phyloP scores from a whole-genome alignment of 2,797 vertebrate genomes.

The Eleutherodactylus coqui region DNA sequence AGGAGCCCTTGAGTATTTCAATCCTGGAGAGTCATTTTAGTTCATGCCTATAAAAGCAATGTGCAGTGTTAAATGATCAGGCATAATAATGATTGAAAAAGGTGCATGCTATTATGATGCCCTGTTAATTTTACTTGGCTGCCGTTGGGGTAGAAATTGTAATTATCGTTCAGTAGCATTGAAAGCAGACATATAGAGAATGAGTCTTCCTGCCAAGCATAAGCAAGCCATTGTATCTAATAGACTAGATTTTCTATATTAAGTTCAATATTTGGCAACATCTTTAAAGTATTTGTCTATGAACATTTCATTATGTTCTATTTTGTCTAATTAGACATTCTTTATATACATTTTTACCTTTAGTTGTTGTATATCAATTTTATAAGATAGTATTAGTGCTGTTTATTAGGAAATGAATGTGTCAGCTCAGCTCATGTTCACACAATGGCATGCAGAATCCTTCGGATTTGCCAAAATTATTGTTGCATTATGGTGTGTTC shows the following conservation, averaged over 20 bases:
- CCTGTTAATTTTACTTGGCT: constrained; percentile 33
- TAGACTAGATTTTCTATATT: background rate
- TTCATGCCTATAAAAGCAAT: constrained; percentile 52
- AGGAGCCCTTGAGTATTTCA: constrained; percentile 1
- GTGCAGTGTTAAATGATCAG: constrained; percentile 55
- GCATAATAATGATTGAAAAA: constrained; percentile 36
- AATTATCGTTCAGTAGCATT: constrained; percentile 13
- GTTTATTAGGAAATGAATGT: too few species aligned
- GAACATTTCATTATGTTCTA: background rate
- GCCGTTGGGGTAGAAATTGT: background rate
- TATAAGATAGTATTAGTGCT: too few species aligned
- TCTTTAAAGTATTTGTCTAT: background rate
- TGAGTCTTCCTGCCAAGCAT: background rate
- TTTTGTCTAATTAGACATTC: background rate
- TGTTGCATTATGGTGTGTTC: too few species aligned
- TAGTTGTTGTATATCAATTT: background rate
- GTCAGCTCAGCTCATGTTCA: too few species aligned
- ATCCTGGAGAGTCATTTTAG: constrained; percentile 18
- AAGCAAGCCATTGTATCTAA: background rate
- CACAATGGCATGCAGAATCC: too few species aligned
- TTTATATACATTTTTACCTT: background rate
- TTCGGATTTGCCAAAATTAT: too few species aligned
- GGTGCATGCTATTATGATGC: constrained; percentile 26
- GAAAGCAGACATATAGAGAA: background rate
- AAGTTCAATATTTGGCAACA: background rate